Evolutionary conservation across 2,888 invertebrate species (phyloP), one percentile per base, ranked within the genome.

Genomic region (Druceiella hillmani): DNA sequence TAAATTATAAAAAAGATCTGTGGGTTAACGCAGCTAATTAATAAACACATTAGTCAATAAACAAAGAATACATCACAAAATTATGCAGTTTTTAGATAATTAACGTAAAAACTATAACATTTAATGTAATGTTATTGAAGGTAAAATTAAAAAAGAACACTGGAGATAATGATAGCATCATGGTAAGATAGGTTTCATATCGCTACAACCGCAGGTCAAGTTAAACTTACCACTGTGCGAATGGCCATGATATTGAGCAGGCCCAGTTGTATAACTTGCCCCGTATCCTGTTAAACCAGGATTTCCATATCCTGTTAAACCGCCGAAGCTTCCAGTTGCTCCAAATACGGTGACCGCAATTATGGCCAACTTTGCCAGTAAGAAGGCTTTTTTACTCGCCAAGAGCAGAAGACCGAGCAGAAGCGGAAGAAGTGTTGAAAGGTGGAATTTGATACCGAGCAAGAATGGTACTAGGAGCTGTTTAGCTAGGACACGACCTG

Each of bases 381-480:
- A 55, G 28, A 87, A 72, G 0, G 87, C 86, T 54, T 89, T 89
- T 54, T 87, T 88, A 12, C 84, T 80, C 2, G 87, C 66, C 26
- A 88, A 52, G 29, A 86, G 74, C 22, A 88, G 60, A 5, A 78
- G 55, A 1, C 85, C 86, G 43, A 89, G 77, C 5, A 88, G 54
- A 33, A 89, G 55, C 0, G 88, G 88, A 10, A 88, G 62, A 40
- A 89, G 57, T 1, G 86, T 83, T 2, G 81, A 77, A 27, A 87
- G 62, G 54, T 86, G 87, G 54, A 89, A 85, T 62, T 88, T 88
- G 48, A 88, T 75, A 4, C 87, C 88, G 7, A 88, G 68, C 2
- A 89, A 70, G 50, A 87, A 77, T 14, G 88, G 88, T 11, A 89
- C 64, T n/a, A 88, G 53, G 37, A 87, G 76, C 45, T 83, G 82